Conservation (phyloP, 2,113 vertebrate species). For the Lagopus muta region DNA sequence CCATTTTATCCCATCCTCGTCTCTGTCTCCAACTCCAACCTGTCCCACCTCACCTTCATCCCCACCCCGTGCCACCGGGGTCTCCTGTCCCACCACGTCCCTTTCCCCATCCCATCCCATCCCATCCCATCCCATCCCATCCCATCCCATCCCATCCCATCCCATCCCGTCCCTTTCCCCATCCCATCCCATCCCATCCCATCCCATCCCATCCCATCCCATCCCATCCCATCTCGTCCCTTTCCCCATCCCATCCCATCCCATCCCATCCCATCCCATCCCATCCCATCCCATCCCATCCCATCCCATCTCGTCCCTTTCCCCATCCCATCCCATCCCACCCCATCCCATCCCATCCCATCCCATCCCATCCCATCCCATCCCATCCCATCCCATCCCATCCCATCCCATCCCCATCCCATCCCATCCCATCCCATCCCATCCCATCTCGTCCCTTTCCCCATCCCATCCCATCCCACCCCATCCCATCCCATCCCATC, state of each 20-base stretch:
- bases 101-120: background rate
- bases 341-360: background rate
- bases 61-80: too few relatives aligned
- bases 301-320: background rate
- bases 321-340: too few relatives aligned
- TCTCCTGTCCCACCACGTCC: too few relatives aligned
- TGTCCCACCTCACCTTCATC: background rate
- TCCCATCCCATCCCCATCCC: background rate
- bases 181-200: too few relatives aligned
- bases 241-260: too few relatives aligned
- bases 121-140: background rate
- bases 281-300: background rate
- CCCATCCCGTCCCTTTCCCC: background rate
- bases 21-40: background rate
- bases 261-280: background rate
- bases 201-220: background rate
- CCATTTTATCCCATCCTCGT: background rate
- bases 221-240: background rate
- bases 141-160: background rate
- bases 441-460: background rate
- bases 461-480: background rate
- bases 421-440: background rate
- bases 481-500: background rate
- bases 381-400: background rate
- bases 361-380: background rate